Base-by-base conservation (phyloP, 2,113 vertebrate species). In the Hylia prasina region DNA sequence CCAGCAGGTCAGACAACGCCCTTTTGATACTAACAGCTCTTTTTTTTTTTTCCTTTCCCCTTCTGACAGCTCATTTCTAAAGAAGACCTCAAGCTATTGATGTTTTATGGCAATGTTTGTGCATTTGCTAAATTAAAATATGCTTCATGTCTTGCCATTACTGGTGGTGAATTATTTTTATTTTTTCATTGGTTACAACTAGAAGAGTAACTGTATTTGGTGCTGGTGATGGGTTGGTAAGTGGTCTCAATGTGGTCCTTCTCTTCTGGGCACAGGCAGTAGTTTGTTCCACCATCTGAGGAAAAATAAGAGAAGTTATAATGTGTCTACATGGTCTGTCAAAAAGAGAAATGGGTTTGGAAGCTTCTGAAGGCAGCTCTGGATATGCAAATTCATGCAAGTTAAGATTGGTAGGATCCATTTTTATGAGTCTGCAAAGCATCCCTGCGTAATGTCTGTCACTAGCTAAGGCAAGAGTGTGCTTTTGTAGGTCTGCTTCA, bases 101-200 rank as follows among this genome's bases (percentile, higher is more conserved):
- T 94, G 58, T 73, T 70, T 97, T 97, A 98, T 76, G 84, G 94
- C 82, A 97, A 73, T 68, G 94, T 95, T 89, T 97, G 94, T 95
- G 96, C 96, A 87, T 97, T 98, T 93, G 96, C 97, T 97, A 98
- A 96, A 90, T 97, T 97, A 97, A 97, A 98, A 96, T 97, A 98
- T 54, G 95, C 64, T 60, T 96, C 97, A 71, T 66, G 82, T 61
- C 97, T 97, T 94, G 93, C 91, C 70, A 95, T 94, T n/a, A 93
- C 71, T 97, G 90, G 58, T 97, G 92, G 64, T 98, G 97, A 77
- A 86, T 97, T 91, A 61, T 97, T 95, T 84, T 72, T 57, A 83
- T 94, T 81, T 93, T 93, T 66, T 96, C 88, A n/a, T 70, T 93
- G 61, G 90, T 95, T 90, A 96, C 89, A 90, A 96, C 71, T 65